Percentiles rank a stretch among this genome's conserved stretches.
Evolutionary conservation across 2,113 vertebrate species (phyloP).

Genomic region (Stictonetta naevosa): DNA sequence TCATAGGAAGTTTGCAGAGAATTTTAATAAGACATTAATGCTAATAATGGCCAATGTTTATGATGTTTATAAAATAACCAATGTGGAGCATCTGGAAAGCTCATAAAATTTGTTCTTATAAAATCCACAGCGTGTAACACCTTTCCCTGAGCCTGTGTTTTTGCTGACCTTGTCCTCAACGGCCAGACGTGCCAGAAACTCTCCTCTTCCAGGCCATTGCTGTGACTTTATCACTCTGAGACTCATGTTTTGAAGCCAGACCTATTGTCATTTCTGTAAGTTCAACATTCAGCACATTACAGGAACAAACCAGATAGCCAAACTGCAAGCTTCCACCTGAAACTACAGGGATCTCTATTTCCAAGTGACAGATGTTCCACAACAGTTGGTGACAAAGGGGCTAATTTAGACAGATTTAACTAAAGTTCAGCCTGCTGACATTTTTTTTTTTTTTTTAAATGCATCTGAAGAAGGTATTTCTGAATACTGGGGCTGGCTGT

Average conservation of each 20-base stretch:
- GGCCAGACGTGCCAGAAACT: neutral
- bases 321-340: constrained; percentile 42
- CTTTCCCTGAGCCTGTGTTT: neutral
- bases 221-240: neutral
- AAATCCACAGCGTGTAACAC: neutral
- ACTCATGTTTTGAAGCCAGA: neutral
- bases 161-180: neutral
- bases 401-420: constrained; percentile 70
- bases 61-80: constrained; percentile 33
- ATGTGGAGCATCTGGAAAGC: neutral
- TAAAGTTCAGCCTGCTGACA: constrained; percentile 64
- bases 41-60: constrained; percentile 39
- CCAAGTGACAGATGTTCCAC: constrained; percentile 70
- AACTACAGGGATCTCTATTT: constrained; percentile 54
- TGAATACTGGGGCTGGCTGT: neutral
- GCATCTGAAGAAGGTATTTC: constrained; percentile 44
- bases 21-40: constrained; percentile 39
- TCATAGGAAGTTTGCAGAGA: neutral
- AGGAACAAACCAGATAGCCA: constrained; percentile 22
- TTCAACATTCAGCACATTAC: constrained; percentile 31
- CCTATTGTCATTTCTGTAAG: neutral
- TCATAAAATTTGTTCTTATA: neutral
- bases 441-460: neutral
- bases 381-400: constrained; percentile 65
- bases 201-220: neutral